phyloP scores from a whole-genome alignment of 2,113 vertebrate species.

The Cygnus atratus region DNA sequence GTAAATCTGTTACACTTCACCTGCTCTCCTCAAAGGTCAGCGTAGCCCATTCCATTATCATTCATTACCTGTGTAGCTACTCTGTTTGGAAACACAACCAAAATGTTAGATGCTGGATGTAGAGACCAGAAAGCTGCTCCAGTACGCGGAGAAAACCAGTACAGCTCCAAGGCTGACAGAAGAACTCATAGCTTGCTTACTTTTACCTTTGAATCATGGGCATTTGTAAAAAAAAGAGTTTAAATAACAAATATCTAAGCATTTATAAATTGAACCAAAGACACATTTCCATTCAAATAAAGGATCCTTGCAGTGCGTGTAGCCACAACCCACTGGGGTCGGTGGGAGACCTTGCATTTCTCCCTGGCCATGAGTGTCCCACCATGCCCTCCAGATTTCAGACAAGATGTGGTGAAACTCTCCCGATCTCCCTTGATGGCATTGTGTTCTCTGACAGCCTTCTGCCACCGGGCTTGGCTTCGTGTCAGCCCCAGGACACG shows the following conservation, averaged over 20 bases:
- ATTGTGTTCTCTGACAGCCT: background rate
- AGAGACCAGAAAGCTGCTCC: background rate
- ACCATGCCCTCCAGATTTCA: background rate
- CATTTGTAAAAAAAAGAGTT: background rate
- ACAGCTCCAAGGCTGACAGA: background rate
- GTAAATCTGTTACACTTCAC: background rate
- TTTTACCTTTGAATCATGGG: background rate
- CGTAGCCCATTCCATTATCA: background rate
- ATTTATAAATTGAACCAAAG: background rate
- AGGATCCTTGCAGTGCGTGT: fast-evolving
- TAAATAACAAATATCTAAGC: background rate
- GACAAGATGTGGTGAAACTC: background rate
- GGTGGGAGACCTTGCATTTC: background rate
- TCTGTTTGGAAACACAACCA: background rate
- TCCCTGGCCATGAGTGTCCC: fast-evolving
- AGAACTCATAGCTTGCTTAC: background rate
- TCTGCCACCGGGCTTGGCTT: background rate
- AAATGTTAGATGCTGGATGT: background rate
- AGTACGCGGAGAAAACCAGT: background rate
- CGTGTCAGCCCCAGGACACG: background rate
- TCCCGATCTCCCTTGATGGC: background rate
- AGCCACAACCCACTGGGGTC: background rate
- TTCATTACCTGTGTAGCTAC: background rate
- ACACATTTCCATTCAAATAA: background rate
- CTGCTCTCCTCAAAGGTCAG: background rate